Evolutionary conservation across 1,140 invertebrate species (phyloP).

Genomic region (Papilio polytes): DNA sequence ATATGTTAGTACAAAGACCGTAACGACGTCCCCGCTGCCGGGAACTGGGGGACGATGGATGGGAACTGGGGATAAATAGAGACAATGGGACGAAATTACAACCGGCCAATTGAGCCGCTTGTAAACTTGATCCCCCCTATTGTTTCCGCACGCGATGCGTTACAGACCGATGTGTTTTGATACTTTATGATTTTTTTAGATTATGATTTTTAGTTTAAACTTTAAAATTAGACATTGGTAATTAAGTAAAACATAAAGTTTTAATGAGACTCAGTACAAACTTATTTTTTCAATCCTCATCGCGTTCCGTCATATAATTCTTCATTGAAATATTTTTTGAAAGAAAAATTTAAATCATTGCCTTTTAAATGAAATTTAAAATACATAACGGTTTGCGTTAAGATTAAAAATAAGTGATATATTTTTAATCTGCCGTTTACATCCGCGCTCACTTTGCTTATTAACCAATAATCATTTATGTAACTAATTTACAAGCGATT

Average conservation of each 20-base stretch:
- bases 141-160: slow-evolving; percentile 73
- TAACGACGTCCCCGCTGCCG: slow-evolving; percentile 58
- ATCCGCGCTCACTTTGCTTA: slow-evolving; percentile 17
- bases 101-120: slow-evolving; percentile 77
- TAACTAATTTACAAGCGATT: slow-evolving; percentile 35
- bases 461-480: slow-evolving; percentile 35
- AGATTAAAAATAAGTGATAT: slow-evolving; percentile 36
- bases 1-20: slow-evolving; percentile 60
- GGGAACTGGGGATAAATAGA: slow-evolving; percentile 56
- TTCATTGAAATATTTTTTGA: background rate
- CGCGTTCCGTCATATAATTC: background rate
- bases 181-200: slow-evolving; percentile 47
- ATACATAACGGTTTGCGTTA: slow-evolving; percentile 23
- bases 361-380: background rate
- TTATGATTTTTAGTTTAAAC: background rate
- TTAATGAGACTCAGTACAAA: background rate
- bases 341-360: background rate
- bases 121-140: slow-evolving; percentile 76
- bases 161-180: slow-evolving; percentile 54
- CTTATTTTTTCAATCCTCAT: background rate
- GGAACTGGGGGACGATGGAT: slow-evolving; percentile 49
- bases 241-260: too few species aligned
- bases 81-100: slow-evolving; percentile 79
- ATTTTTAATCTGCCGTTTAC: slow-evolving; percentile 35
- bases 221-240: background rate